These are phyloP conservation scores for Pungitius pungitius DNA, from an alignment of 2,113 vertebrate species.

Conservation along the genomic window DNA sequence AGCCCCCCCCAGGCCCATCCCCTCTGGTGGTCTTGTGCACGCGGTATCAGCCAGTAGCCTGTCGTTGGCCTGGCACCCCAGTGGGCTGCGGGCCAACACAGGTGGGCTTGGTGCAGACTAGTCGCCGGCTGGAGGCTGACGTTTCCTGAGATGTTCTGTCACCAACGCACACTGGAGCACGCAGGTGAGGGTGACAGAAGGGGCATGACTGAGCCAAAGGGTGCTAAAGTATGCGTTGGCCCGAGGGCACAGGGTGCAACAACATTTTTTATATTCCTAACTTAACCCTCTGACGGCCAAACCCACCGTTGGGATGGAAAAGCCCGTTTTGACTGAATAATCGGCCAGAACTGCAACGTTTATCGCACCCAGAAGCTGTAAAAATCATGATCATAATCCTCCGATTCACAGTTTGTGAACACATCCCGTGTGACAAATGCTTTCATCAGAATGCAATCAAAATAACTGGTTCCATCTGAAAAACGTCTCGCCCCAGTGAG, in stretches of 20 bases:
- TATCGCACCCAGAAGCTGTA: neutral
- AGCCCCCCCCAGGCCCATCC: slow-evolving; percentile 52
- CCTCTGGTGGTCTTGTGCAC: slow-evolving; percentile 55
- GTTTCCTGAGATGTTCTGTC: slow-evolving; percentile 58
- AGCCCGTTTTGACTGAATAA: neutral
- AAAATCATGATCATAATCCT: neutral
- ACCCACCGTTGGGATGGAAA: neutral
- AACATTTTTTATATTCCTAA: neutral
- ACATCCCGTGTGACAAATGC: too few relatives aligned
- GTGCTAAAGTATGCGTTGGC: slow-evolving; percentile 41
- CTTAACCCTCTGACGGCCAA: neutral
- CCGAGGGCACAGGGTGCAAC: slow-evolving; percentile 23
- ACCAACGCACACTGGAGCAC: slow-evolving; percentile 43
- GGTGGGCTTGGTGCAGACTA: slow-evolving; percentile 25
- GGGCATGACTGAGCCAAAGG: slow-evolving; percentile 44
- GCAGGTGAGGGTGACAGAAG: slow-evolving; percentile 65
- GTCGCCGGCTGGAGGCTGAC: slow-evolving; percentile 48
- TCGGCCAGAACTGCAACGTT: neutral
- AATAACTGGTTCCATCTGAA: too few relatives aligned
- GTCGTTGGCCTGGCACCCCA: slow-evolving; percentile 49
- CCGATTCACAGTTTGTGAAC: neutral
- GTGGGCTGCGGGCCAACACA: slow-evolving; percentile 48
- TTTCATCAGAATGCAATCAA: too few relatives aligned
- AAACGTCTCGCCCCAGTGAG: too few relatives aligned
- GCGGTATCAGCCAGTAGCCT: slow-evolving; percentile 65